These are phyloP conservation scores for Aplodontia rufa DNA, from an alignment of 2,113 vertebrate species.

Conservation along the genomic window DNA sequence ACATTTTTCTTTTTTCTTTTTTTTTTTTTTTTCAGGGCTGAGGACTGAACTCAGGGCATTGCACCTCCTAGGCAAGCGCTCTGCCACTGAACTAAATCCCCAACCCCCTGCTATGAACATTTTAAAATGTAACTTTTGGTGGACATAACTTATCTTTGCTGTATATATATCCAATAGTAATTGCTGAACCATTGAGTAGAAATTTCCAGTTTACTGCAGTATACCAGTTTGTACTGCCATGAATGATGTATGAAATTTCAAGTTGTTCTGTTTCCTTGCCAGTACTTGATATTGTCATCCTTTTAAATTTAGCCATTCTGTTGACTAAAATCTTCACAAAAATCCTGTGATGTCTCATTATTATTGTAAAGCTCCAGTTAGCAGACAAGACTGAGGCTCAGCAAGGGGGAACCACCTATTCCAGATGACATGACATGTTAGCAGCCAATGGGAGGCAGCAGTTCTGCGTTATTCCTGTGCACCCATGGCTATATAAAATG, in stretches of 20 bases:
- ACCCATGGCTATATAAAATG: not conserved
- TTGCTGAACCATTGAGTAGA: not conserved
- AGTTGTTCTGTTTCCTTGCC: not conserved
- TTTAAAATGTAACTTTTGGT: slow-evolving; percentile 14
- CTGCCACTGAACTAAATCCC: no score
- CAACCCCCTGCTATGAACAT: not conserved
- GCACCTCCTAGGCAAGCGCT: no score
- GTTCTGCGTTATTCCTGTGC: not conserved
- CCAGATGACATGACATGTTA: not conserved
- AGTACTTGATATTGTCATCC: slow-evolving; percentile 8
- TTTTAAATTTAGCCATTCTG: slow-evolving; percentile 13
- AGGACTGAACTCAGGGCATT: no score
- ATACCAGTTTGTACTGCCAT: not conserved
- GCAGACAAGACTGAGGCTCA: not conserved
- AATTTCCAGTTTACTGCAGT: not conserved
- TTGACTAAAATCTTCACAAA: slow-evolving; percentile 37
- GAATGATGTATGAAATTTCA: not conserved
- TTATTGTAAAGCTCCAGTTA: not conserved
- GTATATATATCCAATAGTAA: not conserved
- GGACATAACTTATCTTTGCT: not conserved
- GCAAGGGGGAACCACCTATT: not conserved
- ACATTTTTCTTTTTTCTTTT: no score
- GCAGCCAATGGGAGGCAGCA: not conserved
- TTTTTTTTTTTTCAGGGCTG: no score
- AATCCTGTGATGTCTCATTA: not conserved